Evolutionary conservation across 2,888 invertebrate genomes (phyloP), one percentile per base, ranked within the genome.

Genomic region (Drosophila borborema): DNA sequence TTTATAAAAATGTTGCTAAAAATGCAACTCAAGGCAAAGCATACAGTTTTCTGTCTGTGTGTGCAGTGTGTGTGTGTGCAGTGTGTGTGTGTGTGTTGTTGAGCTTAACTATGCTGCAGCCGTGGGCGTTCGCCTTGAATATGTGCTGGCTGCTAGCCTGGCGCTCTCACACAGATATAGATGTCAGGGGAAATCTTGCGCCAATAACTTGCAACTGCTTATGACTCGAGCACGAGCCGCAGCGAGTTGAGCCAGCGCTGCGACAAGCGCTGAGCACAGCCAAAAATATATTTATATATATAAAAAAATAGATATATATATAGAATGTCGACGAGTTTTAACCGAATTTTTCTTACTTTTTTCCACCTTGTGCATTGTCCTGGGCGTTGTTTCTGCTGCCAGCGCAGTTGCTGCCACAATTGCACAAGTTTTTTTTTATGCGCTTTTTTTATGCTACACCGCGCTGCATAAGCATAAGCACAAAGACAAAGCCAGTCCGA

Each of bases 181-280:
- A 71, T 60, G 86, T 72, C 86, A 74, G 72, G 86, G 86, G 89
- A 86, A 86, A 86, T 86, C 89, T 86, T 76, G 75, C 61, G 82
- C 74, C 86, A 89, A 89, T 86, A 86, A 86, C 82, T 89, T 86
- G 87, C 85, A 80, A 86, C 81, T 89, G 85, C 89, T 86, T 86
- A 85, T 86, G 89, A 89, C 82, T 65, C 72, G 72, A 82, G 69
- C 49, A 49, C 53, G 49, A 68, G 68, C 55, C 55, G 51, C 64
- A 78, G 51, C 54, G 56, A 66, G 65, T 58, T 75, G 80, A 79
- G 63, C 65, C 80, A 72, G 60, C 63, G 56, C 48, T 62, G 85
- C 77, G 87, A 86, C 80, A 83, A 62, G 61, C 72, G 62, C 49
- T 58, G 76, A 74, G 63, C 53, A 46, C 51, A 23, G 40, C 16